Evolutionary conservation across 2,797 vertebrate species (phyloP).

Genomic region (Varecia variegata): DNA sequence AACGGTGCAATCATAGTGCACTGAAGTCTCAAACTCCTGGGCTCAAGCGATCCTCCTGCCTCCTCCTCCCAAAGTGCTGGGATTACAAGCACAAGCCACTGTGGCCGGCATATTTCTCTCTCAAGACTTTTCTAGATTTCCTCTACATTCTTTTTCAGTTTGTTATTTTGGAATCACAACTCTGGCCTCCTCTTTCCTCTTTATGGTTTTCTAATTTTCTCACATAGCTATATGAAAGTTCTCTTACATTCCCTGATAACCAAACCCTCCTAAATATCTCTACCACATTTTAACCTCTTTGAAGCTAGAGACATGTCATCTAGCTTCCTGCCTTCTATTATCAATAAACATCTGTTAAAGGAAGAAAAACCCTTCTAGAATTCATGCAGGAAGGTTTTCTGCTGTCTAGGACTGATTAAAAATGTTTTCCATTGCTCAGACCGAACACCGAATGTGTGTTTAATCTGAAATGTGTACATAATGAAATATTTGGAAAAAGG

Average conservation of each 20-base stretch:
- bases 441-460: not conserved
- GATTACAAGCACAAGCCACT: not conserved
- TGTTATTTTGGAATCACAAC: slow-evolving; percentile 18
- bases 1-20: not conserved
- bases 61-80: not conserved
- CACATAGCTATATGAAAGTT: not conserved
- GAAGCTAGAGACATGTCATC: slow-evolving; percentile 34
- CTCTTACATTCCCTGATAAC: not conserved
- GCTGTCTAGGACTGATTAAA: slow-evolving; percentile 43
- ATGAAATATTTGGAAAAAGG: slow-evolving; percentile 8
- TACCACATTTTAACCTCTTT: slow-evolving; percentile 37
- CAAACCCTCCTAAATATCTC: not conserved
- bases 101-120: not conserved
- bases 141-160: not conserved
- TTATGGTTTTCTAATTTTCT: not conserved
- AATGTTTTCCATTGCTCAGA: slow-evolving; percentile 38
- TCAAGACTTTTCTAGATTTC: not conserved
- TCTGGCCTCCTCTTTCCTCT: not conserved
- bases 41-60: not conserved
- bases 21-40: not conserved
- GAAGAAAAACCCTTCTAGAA: slow-evolving; percentile 41
- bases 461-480: slow-evolving; percentile 29
- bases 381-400: slow-evolving; percentile 46
- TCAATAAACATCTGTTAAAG: slow-evolving; percentile 54
- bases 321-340: slow-evolving; percentile 51